phyloP scores from a whole-genome alignment of 2,113 vertebrate genomes.

The Caloenas nicobarica region DNA sequence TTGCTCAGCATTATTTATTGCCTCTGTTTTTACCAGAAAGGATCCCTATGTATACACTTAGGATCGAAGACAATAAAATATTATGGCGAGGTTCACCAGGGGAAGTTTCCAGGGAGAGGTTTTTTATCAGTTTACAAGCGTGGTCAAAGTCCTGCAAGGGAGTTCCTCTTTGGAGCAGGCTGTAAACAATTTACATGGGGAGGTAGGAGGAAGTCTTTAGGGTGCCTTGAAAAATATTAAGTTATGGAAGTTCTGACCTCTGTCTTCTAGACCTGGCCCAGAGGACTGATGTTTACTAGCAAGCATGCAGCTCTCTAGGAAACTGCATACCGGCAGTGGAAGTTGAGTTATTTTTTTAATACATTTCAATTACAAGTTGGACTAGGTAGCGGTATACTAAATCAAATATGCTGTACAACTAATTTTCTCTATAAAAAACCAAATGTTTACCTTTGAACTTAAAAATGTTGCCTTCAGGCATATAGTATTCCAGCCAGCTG shows the following conservation, averaged over 20 bases:
- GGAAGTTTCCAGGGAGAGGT: constrained; percentile 27
- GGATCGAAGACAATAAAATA: constrained; percentile 19
- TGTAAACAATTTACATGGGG: constrained; percentile 33
- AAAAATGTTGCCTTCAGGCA: constrained; percentile 61
- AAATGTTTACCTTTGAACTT: constrained; percentile 70
- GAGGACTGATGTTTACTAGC: constrained; percentile 48
- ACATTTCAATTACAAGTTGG: constrained; percentile 52
- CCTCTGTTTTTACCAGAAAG: not conserved
- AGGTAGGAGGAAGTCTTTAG: constrained; percentile 47
- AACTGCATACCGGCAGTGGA: constrained; percentile 46
- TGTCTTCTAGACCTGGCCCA: constrained; percentile 40
- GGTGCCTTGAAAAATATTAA: constrained; percentile 60
- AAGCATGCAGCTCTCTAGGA: constrained; percentile 17
- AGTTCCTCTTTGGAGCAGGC: constrained; percentile 1
- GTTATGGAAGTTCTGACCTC: constrained; percentile 52
- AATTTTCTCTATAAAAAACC: constrained; percentile 60
- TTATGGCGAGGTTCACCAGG: not conserved
- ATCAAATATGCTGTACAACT: constrained; percentile 46
- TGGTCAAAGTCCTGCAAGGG: not conserved
- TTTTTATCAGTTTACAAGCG: constrained; percentile 36
- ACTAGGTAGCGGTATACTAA: constrained; percentile 13
- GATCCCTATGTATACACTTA: not conserved
- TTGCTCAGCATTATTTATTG: constrained; percentile 13
- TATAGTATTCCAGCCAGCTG: constrained; percentile 40
- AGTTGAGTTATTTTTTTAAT: constrained; percentile 36